phyloP scores from a whole-genome alignment of 2,888 invertebrate species.

The Ephialtes manifestator region DNA sequence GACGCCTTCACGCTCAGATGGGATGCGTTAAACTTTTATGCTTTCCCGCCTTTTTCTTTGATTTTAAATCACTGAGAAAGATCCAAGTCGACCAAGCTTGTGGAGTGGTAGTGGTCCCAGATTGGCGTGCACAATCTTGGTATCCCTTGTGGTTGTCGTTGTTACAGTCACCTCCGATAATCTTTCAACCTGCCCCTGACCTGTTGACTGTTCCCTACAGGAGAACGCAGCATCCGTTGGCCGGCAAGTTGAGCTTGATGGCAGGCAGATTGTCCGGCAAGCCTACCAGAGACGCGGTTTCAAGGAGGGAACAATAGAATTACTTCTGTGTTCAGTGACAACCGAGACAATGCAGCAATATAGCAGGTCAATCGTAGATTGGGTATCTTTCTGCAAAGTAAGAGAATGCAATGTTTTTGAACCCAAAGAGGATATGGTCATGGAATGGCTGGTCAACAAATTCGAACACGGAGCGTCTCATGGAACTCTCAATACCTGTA shows the following conservation, averaged over 20 bases:
- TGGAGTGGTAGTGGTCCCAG: conserved; percentile 79
- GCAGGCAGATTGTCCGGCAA: conserved; percentile 75
- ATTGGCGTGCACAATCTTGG: conserved; percentile 76
- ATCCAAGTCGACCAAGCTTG: conserved; percentile 76
- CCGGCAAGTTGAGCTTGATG: too few species aligned
- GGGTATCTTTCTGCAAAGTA: conserved; percentile 47
- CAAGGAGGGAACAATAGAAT: conserved; percentile 57
- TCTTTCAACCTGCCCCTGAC: conserved; percentile 70
- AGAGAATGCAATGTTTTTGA: conserved; percentile 6
- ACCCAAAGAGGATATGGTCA: conserved; percentile 13
- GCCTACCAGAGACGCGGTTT: conserved; percentile 63
- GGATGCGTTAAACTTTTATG: conserved; percentile 70
- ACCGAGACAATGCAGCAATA: conserved; percentile 65
- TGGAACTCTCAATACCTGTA: conserved; percentile 57
- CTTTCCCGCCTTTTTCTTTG: conserved; percentile 79
- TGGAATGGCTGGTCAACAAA: conserved; percentile 54
- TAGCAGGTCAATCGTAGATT: conserved; percentile 50
- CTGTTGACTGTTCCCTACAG: conserved; percentile 74
- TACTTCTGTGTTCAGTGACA: conserved; percentile 59
- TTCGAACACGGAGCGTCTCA: conserved; percentile 52
- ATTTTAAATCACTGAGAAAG: conserved; percentile 76
- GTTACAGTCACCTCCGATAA: conserved; percentile 59
- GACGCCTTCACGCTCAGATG: conserved; percentile 74
- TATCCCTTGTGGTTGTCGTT: conserved; percentile 41
- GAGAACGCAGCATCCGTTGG: conserved; percentile 69